Evolutionary conservation across 1,140 invertebrate genomes (phyloP), one percentile per base, ranked within the genome.

Genomic region (Trichonephila clavipes): DNA sequence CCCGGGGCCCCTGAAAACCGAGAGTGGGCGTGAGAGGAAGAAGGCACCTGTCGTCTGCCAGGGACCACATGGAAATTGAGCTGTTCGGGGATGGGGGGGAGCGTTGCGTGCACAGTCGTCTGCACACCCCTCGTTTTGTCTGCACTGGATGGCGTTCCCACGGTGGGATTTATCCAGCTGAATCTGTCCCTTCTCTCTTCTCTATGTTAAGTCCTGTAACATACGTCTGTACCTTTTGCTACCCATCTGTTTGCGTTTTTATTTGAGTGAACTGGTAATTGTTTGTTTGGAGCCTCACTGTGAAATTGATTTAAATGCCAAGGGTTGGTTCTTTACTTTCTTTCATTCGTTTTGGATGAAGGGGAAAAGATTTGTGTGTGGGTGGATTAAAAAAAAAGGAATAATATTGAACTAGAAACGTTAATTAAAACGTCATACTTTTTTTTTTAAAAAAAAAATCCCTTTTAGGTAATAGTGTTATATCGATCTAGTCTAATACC

Each of bases 21-120:
- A 93, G 92, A 93, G 92, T 93, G 92, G 92, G 92, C 92, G 92
- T 93, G 92, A 88, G 82, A 44, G 88, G 64, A 62, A 24, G 58
- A 59, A 44, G 88, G 92, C 92, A 93, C 92, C 92, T 93, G 92
- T 92, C 91, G 90, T 86, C 21, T 19, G 59, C 14, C 21, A 44
- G 72, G 64, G 44, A 81, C 44, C 88, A 59, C 69, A 34, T 59
- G 72, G 72, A 77, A 77, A 77, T 77, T 77, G 72, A 61, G 85
- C 51, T 87, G 58, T 85, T 51, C 28, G 61, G 85, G 28, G 28
- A 61, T n/a, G n/a, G 72, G 72, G 59, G 28, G 21, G 18, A 59
- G 44, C 34, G 40, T 91, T 82, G 89, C 89, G 89, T 91, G 77
- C 89, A 83, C 6, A 64, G 77, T 91, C 58, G 59, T 83, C 89